Conservation (phyloP, 2,888 invertebrate genomes). For the Rotaria socialis region DNA sequence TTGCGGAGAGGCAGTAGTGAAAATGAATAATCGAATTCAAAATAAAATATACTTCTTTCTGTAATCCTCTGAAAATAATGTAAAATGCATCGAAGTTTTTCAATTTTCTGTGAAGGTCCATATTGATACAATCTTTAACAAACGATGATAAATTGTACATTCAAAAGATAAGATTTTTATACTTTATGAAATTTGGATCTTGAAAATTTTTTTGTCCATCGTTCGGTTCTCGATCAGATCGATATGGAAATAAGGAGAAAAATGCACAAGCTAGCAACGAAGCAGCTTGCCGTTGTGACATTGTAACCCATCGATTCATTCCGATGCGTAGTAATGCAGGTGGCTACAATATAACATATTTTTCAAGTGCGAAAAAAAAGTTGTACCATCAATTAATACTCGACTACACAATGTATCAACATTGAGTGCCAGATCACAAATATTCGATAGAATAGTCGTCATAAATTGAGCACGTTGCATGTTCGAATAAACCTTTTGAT, state of each 20-base stretch:
- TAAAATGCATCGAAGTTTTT: conserved; percentile 82
- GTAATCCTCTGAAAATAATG: conserved; percentile 82
- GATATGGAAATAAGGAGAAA: conserved; percentile 83
- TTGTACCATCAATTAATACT: too few relatives aligned
- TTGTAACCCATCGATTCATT: conserved; percentile 62
- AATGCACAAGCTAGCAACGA: conserved; percentile 86
- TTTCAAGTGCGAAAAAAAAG: neutral
- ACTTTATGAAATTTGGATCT: neutral
- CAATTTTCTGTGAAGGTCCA: conserved; percentile 57
- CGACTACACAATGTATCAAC: neutral
- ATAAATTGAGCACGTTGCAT: neutral
- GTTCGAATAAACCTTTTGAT: neutral
- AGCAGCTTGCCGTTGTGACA: conserved; percentile 71
- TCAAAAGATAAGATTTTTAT: neutral
- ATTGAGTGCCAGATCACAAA: neutral
- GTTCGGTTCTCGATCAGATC: conserved; percentile 59
- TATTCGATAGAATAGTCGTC: neutral
- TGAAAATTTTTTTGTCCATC: neutral
- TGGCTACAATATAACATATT: neutral
- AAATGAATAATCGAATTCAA: too few relatives aligned
- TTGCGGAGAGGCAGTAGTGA: neutral
- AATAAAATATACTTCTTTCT: conserved; percentile 61
- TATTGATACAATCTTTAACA: neutral
- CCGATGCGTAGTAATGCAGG: neutral
- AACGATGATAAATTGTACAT: neutral